Evolutionary conservation across 2,888 invertebrate genomes (phyloP).

Genomic region (Smittia aterrima): DNA sequence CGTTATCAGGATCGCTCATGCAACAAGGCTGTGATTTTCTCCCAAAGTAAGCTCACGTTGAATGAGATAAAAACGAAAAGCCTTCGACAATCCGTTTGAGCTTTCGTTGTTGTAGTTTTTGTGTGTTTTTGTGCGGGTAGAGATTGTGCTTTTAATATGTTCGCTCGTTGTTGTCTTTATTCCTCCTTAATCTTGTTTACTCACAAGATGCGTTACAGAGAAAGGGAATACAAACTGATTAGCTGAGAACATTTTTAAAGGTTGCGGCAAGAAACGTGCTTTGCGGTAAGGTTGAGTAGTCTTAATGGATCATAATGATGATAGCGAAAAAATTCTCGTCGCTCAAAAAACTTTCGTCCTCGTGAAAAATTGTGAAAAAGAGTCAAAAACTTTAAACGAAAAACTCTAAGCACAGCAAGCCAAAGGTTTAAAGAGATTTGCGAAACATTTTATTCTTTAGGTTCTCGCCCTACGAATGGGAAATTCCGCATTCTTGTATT

Average conservation of each 20-base stretch:
- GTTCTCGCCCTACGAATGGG: slow-evolving; percentile 93
- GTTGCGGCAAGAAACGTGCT: slow-evolving; percentile 10
- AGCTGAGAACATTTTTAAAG: too few relatives aligned
- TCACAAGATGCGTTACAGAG: not conserved
- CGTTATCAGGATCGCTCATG: slow-evolving; percentile 66
- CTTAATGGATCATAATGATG: slow-evolving; percentile 18
- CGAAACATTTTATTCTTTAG: slow-evolving; percentile 52
- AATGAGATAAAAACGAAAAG: not conserved
- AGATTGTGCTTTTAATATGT: slow-evolving; percentile 16
- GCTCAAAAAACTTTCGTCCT: not conserved
- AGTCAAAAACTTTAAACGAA: not conserved
- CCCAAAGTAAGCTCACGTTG: slow-evolving; percentile 72
- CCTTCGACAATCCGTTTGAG: not conserved
- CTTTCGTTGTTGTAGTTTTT: not conserved
- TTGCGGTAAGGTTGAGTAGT: slow-evolving; percentile 5
- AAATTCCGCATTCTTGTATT: slow-evolving; percentile 81
- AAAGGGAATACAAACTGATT: not conserved
- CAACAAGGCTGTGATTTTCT: slow-evolving; percentile 95
- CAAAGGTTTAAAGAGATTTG: not conserved
- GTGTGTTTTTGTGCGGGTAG: not conserved
- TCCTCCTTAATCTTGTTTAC: not conserved
- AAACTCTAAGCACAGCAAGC: not conserved
- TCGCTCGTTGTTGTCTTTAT: not conserved
- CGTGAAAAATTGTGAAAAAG: not conserved
- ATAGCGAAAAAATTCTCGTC: not conserved